A percentile compares a stretch with the other conserved stretches of the same genome.
Evolutionary conservation across 1,140 invertebrate species (phyloP).

Genomic region (Brachionus asplanchnoidis): DNA sequence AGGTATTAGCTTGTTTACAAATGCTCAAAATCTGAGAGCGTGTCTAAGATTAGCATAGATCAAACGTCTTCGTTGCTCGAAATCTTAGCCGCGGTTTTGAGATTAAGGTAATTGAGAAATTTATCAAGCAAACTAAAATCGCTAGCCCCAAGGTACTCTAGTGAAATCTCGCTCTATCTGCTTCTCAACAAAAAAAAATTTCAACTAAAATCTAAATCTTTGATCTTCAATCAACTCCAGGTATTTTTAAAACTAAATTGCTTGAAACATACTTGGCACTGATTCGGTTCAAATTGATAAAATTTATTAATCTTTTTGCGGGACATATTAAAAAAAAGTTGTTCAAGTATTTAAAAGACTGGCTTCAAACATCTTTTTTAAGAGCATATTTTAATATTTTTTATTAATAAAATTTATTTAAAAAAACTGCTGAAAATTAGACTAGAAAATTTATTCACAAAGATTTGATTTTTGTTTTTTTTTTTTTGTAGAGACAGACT

Average conservation of each 20-base stretch:
- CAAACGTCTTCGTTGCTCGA: background rate
- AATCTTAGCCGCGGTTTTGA: background rate
- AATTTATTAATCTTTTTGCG: background rate
- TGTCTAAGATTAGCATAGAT: conserved; percentile 11
- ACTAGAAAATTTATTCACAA: no score
- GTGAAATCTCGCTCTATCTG: background rate
- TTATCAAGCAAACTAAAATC: background rate
- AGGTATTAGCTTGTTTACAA: conserved; percentile 19
- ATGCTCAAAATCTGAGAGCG: background rate
- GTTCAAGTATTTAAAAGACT: background rate
- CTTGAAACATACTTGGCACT: background rate
- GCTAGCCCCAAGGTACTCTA: background rate
- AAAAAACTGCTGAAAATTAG: no score
- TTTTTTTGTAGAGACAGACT: background rate
- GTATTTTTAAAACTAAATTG: background rate
- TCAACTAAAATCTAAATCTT: background rate
- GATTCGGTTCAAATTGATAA: background rate
- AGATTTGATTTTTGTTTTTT: no score
- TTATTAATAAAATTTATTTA: no score
- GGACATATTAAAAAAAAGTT: background rate
- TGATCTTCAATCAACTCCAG: background rate
- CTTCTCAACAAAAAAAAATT: background rate
- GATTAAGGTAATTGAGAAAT: conserved; percentile 7
- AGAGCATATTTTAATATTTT: no score
- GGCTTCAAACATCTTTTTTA: no score